Evolutionary conservation across 2,797 vertebrate genomes (phyloP), one percentile per base, ranked within the genome.

Genomic region (Acanthurus tractus): DNA sequence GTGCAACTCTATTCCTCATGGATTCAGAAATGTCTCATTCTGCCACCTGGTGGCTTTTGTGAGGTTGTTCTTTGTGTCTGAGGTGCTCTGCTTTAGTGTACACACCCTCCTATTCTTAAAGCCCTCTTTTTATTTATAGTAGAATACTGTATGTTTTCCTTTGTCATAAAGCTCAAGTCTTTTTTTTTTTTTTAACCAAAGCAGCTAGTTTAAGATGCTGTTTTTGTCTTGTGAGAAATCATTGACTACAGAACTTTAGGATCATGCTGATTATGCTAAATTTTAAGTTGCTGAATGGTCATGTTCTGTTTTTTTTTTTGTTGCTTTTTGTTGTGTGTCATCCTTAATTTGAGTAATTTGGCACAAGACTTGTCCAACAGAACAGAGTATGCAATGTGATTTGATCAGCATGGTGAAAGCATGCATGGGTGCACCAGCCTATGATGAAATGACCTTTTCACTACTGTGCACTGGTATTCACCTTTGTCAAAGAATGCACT

Each of bases 41-140:
- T 86, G 83, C 84, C 86, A 63, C 69, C 85, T 14, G 48, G 85
- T 88, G 86, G 86, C 50, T 71, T 2, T 14, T 13, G 46, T 18
- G 9, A 36, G 49, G 17, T 46, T 12, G 13, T 29, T 36, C 50
- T 8, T 46, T 17, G 6, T 29, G 29, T 3, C 42, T 20, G 15
- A 40, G 10, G 14, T 18, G 23, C 18, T 18, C 0, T 42, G n/a
- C 7, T 10, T 36, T 44, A 4, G 42, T 18, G 58, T 12, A 10
- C 25, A 25, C 25, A 50, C 8, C 44, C 55, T 52, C 5, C 49
- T 49, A 2, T 52, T 38, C 23, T 29, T 0, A 22, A 25, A 56
- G 7, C 18, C 53, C 22, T 53, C n/a, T n/a, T n/a, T n/a, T 46
- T 36, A n/a, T 68, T 20, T 38, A 25, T 23, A 25, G 45, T 57